A percentile compares a stretch with the other conserved stretches of the same genome.
Evolutionary conservation across 2,888 invertebrate genomes (phyloP).

Genomic region (Scaeva pyrastri): DNA sequence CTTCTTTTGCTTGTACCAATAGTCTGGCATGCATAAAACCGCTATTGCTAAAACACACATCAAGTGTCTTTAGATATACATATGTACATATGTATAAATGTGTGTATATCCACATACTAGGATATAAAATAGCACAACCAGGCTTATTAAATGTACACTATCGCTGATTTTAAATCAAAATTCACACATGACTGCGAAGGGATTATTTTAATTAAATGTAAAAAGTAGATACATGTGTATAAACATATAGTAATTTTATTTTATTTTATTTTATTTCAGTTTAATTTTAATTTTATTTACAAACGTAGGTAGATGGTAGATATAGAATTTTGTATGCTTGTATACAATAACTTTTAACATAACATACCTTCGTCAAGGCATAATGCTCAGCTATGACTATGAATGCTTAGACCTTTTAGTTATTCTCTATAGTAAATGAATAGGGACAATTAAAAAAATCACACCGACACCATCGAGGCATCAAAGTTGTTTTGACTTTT

Average conservation of each 20-base stretch:
- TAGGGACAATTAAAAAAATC: slow-evolving; percentile 10
- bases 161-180: slow-evolving; percentile 75
- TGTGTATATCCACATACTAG: slow-evolving; percentile 27
- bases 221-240: slow-evolving; percentile 18
- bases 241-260: slow-evolving; percentile 24
- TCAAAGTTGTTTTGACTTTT: slow-evolving; percentile 1
- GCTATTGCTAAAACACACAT: slow-evolving; percentile 71
- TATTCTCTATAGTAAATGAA: background rate
- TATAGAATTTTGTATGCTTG: slow-evolving; percentile 7
- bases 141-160: slow-evolving; percentile 76
- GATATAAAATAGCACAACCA: slow-evolving; percentile 69
- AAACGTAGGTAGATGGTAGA: too few relatives aligned
- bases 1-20: slow-evolving; percentile 18
- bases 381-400: background rate
- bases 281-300: slow-evolving; percentile 34
- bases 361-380: background rate
- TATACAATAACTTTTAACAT: background rate
- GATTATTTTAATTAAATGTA: slow-evolving; percentile 74
- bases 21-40: slow-evolving; percentile 8
- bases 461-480: background rate
- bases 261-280: slow-evolving; percentile 61
- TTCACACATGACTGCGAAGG: slow-evolving; percentile 71
- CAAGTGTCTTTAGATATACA: slow-evolving; percentile 59
- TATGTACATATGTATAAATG: too few relatives aligned
- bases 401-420: background rate